phyloP scores from a whole-genome alignment of 2,888 invertebrate genomes.

The Drosophila stalkeri region DNA sequence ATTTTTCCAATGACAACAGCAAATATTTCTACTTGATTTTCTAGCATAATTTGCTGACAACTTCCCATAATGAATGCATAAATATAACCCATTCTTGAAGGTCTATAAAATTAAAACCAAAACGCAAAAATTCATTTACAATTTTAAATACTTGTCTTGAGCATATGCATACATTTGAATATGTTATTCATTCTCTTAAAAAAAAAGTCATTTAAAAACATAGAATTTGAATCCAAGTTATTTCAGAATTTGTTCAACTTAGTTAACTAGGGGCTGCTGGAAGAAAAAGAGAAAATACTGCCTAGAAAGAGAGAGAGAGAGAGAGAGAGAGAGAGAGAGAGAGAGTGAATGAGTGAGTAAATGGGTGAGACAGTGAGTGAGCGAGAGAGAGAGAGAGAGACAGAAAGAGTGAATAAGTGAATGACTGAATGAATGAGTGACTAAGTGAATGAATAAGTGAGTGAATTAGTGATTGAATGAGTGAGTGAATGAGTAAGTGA shows the following conservation, averaged over 20 bases:
- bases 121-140: background rate
- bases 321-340: too few species aligned
- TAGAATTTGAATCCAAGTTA: background rate
- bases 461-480: too few species aligned
- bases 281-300: background rate
- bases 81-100: background rate
- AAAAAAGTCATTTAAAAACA: background rate
- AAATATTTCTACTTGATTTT: background rate
- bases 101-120: background rate
- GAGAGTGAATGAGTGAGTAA: too few species aligned
- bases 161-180: background rate
- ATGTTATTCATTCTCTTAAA: background rate
- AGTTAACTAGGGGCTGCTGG: background rate
- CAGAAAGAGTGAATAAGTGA: background rate
- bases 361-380: too few species aligned
- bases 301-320: too few species aligned
- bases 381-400: background rate
- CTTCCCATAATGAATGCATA: background rate
- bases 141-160: background rate
- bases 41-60: background rate
- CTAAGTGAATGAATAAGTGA: too few species aligned
- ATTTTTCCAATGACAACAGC: background rate
- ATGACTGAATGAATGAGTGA: too few species aligned
- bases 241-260: background rate
- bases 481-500: too few species aligned